A percentile compares a stretch with the other conserved stretches of the same genome.
These are phyloP conservation scores for Anguilla anguilla DNA, from an alignment of 2,797 vertebrate genomes.

Conservation along the genomic window DNA sequence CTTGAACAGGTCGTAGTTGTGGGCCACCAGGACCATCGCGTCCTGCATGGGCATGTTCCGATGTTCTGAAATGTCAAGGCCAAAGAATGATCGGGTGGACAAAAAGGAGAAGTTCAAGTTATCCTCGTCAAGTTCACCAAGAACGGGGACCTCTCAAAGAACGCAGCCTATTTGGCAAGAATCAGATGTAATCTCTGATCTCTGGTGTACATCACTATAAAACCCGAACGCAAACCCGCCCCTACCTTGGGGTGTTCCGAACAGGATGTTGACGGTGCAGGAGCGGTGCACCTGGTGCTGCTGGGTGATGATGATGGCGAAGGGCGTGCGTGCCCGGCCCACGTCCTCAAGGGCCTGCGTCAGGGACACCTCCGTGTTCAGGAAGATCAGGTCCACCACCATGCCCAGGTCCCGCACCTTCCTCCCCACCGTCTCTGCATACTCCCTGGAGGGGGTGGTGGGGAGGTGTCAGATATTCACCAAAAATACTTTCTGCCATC, in stretches of 20 bases:
- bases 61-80: constrained; percentile 76
- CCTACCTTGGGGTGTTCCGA: constrained; percentile 95
- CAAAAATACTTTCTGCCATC: no score
- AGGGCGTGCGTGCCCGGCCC: constrained; percentile 91
- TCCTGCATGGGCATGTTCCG: constrained; percentile 98
- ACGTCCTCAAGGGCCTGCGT: constrained; percentile 96
- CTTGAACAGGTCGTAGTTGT: constrained; percentile 92
- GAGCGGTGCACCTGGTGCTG: constrained; percentile 97
- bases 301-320: constrained; percentile 96
- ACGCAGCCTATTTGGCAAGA: not conserved
- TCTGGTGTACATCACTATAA: not conserved
- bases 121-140: not conserved
- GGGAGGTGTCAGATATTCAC: no score
- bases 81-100: constrained; percentile 13
- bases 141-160: not conserved
- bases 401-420: constrained; percentile 94
- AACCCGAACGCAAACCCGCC: no score
- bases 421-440: constrained; percentile 92
- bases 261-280: constrained; percentile 98
- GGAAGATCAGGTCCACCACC: constrained; percentile 98
- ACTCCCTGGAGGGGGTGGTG: constrained; percentile 78
- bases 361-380: constrained; percentile 96
- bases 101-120: not conserved
- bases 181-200: no score
- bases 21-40: constrained; percentile 93